These are phyloP conservation scores for Pteropus alecto DNA, from an alignment of 2,113 vertebrate species.

Conservation along the genomic window DNA sequence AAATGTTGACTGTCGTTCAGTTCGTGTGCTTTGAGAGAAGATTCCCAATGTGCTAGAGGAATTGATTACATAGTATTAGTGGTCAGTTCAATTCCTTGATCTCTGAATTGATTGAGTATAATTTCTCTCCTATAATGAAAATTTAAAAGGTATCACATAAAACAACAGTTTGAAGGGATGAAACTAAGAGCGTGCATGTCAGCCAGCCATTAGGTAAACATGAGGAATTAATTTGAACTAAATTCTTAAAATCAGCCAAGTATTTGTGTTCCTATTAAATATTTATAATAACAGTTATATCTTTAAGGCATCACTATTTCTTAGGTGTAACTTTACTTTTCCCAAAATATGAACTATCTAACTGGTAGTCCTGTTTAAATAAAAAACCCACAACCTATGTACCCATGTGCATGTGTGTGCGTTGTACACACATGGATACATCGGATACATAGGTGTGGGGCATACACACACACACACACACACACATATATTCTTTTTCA, in stretches of 20 bases:
- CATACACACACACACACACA: no score
- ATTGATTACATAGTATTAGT: background rate
- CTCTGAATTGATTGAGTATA: background rate
- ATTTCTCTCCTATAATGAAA: background rate
- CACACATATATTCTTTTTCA: background rate
- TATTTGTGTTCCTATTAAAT: background rate
- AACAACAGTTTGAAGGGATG: background rate
- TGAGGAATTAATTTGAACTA: background rate
- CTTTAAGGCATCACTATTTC: background rate
- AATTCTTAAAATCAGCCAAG: background rate
- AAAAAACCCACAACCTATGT: background rate
- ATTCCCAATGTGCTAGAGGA: background rate
- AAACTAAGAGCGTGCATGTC: background rate
- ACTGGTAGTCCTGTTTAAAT: background rate
- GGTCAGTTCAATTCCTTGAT: background rate
- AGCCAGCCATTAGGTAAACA: background rate
- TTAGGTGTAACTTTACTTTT: conserved; percentile 25
- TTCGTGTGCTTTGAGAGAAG: background rate
- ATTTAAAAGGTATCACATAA: background rate
- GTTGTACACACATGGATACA: no score
- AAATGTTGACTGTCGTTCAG: background rate
- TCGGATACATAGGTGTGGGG: no score
- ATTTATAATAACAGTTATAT: background rate
- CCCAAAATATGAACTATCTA: background rate
- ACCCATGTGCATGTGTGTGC: background rate